Percentiles rank a stretch among this genome's conserved stretches.
Evolutionary conservation across 2,113 vertebrate species (phyloP).

Genomic region (Anhinga anhinga): DNA sequence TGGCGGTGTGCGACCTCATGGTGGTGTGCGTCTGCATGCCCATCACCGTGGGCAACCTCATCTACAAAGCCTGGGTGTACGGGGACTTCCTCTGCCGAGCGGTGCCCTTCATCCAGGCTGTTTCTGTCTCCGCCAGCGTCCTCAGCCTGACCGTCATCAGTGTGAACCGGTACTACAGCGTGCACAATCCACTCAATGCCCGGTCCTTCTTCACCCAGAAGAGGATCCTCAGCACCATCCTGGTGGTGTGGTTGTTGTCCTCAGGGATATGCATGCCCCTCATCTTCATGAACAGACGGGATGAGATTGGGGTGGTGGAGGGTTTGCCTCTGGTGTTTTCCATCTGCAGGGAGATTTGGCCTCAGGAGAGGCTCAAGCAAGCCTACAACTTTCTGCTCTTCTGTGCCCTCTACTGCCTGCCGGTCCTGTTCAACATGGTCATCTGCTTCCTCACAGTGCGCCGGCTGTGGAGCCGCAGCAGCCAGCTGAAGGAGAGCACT

Average conservation of each 20-base stretch:
- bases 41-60: conserved; percentile 85
- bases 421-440: conserved; percentile 88
- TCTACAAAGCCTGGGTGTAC: conserved; percentile 90
- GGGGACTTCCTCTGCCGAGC: conserved; percentile 88
- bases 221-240: conserved; percentile 81
- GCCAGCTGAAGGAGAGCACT: conserved; percentile 74
- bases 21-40: conserved; percentile 94
- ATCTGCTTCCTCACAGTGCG: conserved; percentile 86
- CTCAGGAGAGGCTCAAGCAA: conserved; percentile 85
- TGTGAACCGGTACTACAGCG: conserved; percentile 87
- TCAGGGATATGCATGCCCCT: conserved; percentile 86
- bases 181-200: conserved; percentile 84
- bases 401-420: conserved; percentile 88
- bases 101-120: conserved; percentile 88
- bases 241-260: conserved; percentile 85
- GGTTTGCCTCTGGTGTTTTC: conserved; percentile 77
- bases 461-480: conserved; percentile 79
- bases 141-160: conserved; percentile 90
- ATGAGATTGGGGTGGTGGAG: conserved; percentile 80
- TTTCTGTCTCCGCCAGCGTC: conserved; percentile 87
- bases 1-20: conserved; percentile 89
- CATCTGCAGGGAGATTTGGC: conserved; percentile 89
- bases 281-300: conserved; percentile 84
- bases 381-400: conserved; percentile 91
- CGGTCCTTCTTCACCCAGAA: conserved; percentile 87